phyloP scores from a whole-genome alignment of 2,888 invertebrate species.

The Achlya flavicornis region DNA sequence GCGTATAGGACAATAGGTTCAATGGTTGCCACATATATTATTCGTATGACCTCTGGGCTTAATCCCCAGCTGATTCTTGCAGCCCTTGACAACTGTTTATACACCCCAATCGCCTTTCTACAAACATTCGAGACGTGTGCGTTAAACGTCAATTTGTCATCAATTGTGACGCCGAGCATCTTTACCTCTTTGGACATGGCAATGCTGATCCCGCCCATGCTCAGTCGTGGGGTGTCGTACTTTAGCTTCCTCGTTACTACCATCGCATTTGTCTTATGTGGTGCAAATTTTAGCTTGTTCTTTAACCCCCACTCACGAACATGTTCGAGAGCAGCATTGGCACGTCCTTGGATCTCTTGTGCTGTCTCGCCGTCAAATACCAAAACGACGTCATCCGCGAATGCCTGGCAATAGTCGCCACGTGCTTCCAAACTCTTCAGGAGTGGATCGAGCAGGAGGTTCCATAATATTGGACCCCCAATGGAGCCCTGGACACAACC shows the following conservation, averaged over 20 bases:
- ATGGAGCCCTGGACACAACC: constrained; percentile 25
- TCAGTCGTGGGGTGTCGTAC: constrained; percentile 1
- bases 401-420: constrained; percentile 6
- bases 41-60: constrained; percentile 15
- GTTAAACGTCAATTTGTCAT: constrained; percentile 9
- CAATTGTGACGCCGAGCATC: constrained; percentile 9
- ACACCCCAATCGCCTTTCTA: constrained; percentile 7
- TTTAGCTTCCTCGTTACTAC: constrained; percentile 9
- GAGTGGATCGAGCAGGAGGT: constrained; percentile 21
- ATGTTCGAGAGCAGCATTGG: too few relatives aligned
- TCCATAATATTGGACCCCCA: constrained; percentile 25
- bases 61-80: constrained; percentile 19
- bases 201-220: background rate
- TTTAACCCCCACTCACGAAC: constrained; percentile 8
- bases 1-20: too few relatives aligned
- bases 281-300: constrained; percentile 14
- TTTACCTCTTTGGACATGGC: constrained; percentile 1
- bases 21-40: too few relatives aligned
- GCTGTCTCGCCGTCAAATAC: constrained; percentile 18
- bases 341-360: too few relatives aligned
- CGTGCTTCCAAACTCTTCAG: background rate
- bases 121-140: background rate
- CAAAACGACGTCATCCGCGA: constrained; percentile 21
- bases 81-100: constrained; percentile 14
- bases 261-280: constrained; percentile 9